Conservation (phyloP, 2,113 vertebrate species). For the Orthonyx spaldingii region DNA sequence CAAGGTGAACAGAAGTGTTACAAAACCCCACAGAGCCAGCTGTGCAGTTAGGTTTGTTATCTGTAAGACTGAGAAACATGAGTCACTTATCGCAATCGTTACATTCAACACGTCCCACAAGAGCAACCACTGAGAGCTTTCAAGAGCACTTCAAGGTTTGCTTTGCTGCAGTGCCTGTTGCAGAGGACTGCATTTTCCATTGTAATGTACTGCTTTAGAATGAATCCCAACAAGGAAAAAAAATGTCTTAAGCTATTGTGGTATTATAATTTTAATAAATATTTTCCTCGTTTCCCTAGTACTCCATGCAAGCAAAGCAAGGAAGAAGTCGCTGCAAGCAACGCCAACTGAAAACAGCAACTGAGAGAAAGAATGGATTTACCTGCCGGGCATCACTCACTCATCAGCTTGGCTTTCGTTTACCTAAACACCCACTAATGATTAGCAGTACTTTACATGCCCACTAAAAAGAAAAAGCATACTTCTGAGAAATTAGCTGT, state of each 20-base stretch:
- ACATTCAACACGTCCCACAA: background rate
- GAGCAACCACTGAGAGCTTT: background rate
- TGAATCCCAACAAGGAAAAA: background rate
- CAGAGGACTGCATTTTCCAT: background rate
- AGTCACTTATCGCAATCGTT: background rate
- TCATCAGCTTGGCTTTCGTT: background rate
- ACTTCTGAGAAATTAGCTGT: background rate
- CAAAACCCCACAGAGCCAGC: background rate
- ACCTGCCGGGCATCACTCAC: background rate
- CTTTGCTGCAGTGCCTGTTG: conserved; percentile 11
- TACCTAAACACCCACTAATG: background rate
- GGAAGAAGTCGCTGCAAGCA: background rate
- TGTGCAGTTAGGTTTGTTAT: background rate
- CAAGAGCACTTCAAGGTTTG: conserved; percentile 52
- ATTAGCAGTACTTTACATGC: background rate
- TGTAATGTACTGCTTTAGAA: background rate
- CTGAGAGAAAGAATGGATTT: background rate
- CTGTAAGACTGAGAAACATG: background rate
- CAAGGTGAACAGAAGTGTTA: background rate
- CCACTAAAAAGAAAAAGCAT: background rate
- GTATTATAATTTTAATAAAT: background rate
- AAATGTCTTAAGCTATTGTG: background rate
- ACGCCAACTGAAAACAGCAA: background rate
- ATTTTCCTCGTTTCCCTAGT: background rate
- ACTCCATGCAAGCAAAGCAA: background rate